Conservation (phyloP, 2,888 invertebrate genomes). For the Philhelius pedissequus region DNA sequence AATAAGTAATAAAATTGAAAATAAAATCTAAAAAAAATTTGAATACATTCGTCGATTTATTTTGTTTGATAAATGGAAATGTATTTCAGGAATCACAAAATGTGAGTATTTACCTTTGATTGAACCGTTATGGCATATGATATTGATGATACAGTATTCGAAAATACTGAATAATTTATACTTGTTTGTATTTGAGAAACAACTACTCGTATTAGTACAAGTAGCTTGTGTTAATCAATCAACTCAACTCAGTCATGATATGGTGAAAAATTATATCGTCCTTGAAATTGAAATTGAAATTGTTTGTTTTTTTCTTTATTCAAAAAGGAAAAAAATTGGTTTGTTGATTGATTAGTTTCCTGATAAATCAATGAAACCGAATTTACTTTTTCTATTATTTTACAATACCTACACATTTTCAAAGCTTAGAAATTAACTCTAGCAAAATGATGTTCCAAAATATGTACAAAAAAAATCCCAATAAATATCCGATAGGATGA, state of each 20-base stretch:
- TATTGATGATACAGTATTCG: not conserved
- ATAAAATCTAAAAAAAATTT: no score
- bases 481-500: no score
- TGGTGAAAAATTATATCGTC: not conserved
- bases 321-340: not conserved
- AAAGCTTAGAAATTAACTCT: no score
- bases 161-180: no score
- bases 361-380: not conserved
- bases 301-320: not conserved
- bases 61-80: not conserved
- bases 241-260: no score
- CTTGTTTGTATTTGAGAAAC: no score
- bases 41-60: no score
- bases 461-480: no score
- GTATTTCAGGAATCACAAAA: not conserved
- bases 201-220: no score
- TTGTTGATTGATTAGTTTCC: not conserved
- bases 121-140: not conserved
- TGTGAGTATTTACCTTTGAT: not conserved
- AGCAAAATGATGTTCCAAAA: no score
- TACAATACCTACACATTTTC: no score
- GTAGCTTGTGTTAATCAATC: not conserved
- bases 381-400: not conserved
- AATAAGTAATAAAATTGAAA: no score
- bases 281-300: not conserved